Base-by-base conservation (phyloP, 2,888 invertebrate genomes). In the Notodonta ziczac region DNA sequence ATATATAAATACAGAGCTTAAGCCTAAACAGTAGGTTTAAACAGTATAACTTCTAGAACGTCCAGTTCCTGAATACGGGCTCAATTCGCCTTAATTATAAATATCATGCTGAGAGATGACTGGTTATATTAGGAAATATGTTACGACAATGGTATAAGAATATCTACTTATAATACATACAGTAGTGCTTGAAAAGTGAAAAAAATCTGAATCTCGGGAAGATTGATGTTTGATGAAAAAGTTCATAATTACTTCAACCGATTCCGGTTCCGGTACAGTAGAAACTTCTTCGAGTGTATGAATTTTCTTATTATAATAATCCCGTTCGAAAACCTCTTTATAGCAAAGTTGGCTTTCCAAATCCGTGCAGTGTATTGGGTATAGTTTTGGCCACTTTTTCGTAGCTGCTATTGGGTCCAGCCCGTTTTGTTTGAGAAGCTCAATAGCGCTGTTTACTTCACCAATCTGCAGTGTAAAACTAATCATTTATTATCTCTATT, bases 281-380 rank as follows among this genome's bases (percentile, higher is more conserved):
- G 66, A 59, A 4, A 76, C 63, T 65, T 86, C 83, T 67, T 79
- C 69, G 13, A 91, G 80, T 2, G 72, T 67, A 13, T 64, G 44
- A 16, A 86, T 77, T 8, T 68, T 76, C n/a, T 72, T 78, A 3
- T 74, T 76, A 59, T 90, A 89, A 71, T 88, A 91, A 40, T 79
- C 72, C 0, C 69, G 67, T 39, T 91, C 84, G 57, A 90, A 92
- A 2, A 70, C 62, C 6, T 85, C 83, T 5, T 74, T 65, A 3
- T 85, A 66, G 62, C 87, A 91, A 1, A 89, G 65, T 7, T 72
- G 74, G 61, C 91, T 92, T 0, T 76, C 69, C 2, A 81, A 56
- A 52, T 92, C 90, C 0, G 87, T 90, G 65, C 90, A 91, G 66
- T 81, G 63, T 52, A 80, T 86, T 0, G 91, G 78, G 63, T 91